Evolutionary conservation across 1,140 invertebrate species (phyloP), one percentile per base, ranked within the genome.

Genomic region (Piezodorus guildinii): DNA sequence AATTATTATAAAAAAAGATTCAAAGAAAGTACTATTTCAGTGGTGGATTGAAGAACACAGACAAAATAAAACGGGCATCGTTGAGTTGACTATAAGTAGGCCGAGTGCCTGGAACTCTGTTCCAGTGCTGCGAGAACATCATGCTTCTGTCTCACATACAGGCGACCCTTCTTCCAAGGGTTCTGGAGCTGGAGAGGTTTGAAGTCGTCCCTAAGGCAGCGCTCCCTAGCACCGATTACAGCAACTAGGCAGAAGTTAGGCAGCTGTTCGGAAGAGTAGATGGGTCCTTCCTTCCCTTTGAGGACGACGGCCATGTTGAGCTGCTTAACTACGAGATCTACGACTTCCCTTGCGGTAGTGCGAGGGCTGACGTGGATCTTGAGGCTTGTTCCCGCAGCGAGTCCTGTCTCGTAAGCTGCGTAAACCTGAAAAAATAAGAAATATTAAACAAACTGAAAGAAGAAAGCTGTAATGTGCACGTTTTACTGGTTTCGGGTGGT

Each of bases 191-290:
- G 86, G 2, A 97, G 76, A 0, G 92, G 91, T 69, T 90, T 87
- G 72, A 95, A 96, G 73, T 97, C 93, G 69, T 96, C 93, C 14
- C 92, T 78, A 1, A 98, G 78, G 72, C 94, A 94, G 54, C 92
- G 77, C 72, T 97, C 93, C 12, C 93, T 75, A 0, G 91, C 90
- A 2, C 94, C 94, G 54, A 96, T 93, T 16, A 96, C 91, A 0
- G 92, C 91, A 0, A 96, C 94, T 17, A 98, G 77, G 73, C 93
- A 96, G 73, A 96, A 96, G 70, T 93, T 90, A 21, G 83, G 81
- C 61, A 90, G 75, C 72, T 86, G 84, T 51, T 90, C 86, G 0
- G 85, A 81, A 0, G 83, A 80, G 71, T 96, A 95, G 21, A 91
- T 86, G 0, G 91, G 91, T 0, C 89, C 90, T 21, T 86, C 81